Evolutionary conservation across 2,888 invertebrate genomes (phyloP).

Genomic region (Eupithecia exiguata): DNA sequence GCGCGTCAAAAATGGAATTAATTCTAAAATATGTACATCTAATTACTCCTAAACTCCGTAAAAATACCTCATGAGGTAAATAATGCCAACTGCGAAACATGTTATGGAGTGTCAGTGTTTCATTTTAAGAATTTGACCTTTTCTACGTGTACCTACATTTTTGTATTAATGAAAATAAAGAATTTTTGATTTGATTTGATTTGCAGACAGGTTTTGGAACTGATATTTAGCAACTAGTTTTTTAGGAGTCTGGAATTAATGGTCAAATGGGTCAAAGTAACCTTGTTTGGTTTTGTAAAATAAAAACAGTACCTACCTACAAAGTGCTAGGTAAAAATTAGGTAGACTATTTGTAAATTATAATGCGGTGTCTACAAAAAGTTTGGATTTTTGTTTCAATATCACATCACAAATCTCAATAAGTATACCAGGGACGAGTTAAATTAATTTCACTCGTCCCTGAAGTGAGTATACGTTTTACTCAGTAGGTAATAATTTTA

Average conservation of each 20-base stretch:
- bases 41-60: neutral
- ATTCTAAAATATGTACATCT: conserved; percentile 1
- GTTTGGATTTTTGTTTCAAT: too few species aligned
- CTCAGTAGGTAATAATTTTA: too few species aligned
- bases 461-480: too few species aligned
- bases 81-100: neutral
- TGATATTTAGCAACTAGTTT: neutral
- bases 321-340: neutral
- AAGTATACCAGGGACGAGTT: too few species aligned
- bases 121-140: too few species aligned
- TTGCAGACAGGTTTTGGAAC: neutral
- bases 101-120: neutral
- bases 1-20: neutral
- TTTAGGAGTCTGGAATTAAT: neutral
- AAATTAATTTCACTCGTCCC: too few species aligned
- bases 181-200: too few species aligned
- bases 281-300: neutral
- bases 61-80: conserved; percentile 1
- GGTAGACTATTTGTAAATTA: neutral
- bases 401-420: too few species aligned
- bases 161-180: too few species aligned
- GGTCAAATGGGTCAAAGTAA: neutral
- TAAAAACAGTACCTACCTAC: too few species aligned
- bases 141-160: too few species aligned
- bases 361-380: neutral